Evolutionary conservation across 2,113 vertebrate species (phyloP), one percentile per base, ranked within the genome.

Genomic region (Cebus imitator): DNA sequence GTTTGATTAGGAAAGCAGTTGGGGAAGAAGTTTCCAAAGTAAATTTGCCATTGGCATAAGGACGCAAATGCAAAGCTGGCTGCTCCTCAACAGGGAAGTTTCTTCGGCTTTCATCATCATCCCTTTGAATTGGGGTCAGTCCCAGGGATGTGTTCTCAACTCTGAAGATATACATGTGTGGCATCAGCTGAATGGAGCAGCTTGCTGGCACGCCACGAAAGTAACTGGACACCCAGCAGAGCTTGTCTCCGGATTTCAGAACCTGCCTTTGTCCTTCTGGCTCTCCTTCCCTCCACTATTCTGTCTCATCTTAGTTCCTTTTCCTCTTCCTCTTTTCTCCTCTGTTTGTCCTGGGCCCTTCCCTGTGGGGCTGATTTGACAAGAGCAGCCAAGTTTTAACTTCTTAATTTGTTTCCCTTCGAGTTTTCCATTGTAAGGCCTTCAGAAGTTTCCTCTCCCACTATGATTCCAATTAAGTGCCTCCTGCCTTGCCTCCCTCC

Each of bases 331-430:
- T 94, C 90, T 84, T 93, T 80, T 80, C 75, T 79, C 37, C 4
- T 87, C 55, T 58, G 27, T 72, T 16, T 58, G 50, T 52, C 68
- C 92, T 70, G 57, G 17, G 17, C 23, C 30, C 72, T 91, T 90
- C 73, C 79, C 68, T 58, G 12, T 32, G 66, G 40, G 87, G 57
- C 37, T 93, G 50, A 80, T 48, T 61, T 89, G 79, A 91, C 68
- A 80, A 75, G 0, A 93, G 75, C 89, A 84, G 75, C 43, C 86
- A 93, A 87, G 83, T 17, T 75, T 93, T 52, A 75, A 55, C 55
- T 96, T 87, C 96, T 80, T 89, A n/a, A 93, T 95, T 94, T 94
- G 82, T 75, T 97, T 96, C 84, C 32, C 70, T 93, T 91, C 40
- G 55, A 89, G 55, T 91, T 94, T 83, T 93, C 83, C 75, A 37